Evolutionary conservation across 2,888 invertebrate species (phyloP), one percentile per base, ranked within the genome.

Genomic region (Julus scandinavius): DNA sequence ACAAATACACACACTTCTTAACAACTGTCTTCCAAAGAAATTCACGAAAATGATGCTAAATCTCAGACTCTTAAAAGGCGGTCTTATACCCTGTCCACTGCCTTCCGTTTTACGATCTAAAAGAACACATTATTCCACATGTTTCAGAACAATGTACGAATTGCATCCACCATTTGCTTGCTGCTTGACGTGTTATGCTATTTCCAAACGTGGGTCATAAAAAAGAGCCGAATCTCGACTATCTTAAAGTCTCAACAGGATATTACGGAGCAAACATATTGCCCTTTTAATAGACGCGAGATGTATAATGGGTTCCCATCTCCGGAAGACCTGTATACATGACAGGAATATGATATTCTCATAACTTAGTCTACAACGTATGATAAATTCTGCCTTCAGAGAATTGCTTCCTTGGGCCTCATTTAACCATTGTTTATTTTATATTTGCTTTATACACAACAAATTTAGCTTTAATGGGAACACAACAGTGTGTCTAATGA

Each of bases 71-170:
- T 80, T 80, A 80, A 80, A 20, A 80, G 80, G 80, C 80, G 80
- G 80, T 80, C 80, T 80, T 80, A 38, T 29, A 80, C 38, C 80
- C 15, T 80, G 80, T 45, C 38, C 13, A 80, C 38, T 80, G 80
- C 80, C 80, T 20, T 13, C 29, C 13, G 3, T 29, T 72, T 80
- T 80, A 80, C 80, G 80, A 80, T 0, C 63, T 80, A 80, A 38
- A 80, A 80, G 80, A 80, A 80, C 80, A 80, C 80, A 80, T 80
- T 80, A 80, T 80, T 80, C 80, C 80, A 80, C 80, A 80, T 80
- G 80, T 80, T 80, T 80, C 80, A 11, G 80, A 80, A 80, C 80
- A 80, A 80, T 80, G 80, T 80, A 80, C 80, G 29, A 38, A 80
- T 80, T 80, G 80, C 80, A 80, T 80, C 38, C 80, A 2, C 13